A percentile compares a stretch with the other conserved stretches of the same genome.
phyloP scores from a whole-genome alignment of 37 sponge, comb jelly and placozoan genomes.

The Cladorhizidae sp. region DNA sequence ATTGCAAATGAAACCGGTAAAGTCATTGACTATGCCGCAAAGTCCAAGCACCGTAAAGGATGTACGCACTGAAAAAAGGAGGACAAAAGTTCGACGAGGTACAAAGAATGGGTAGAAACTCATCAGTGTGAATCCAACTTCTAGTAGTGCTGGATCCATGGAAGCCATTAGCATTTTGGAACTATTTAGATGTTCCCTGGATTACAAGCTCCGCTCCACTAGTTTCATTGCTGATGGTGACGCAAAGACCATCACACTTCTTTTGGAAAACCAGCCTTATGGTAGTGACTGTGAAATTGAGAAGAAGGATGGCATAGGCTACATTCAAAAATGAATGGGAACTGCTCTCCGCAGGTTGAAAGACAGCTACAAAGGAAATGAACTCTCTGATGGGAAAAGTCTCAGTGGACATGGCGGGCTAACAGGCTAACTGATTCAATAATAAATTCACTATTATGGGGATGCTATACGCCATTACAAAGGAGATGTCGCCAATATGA shows the following conservation, averaged over 20 bases:
- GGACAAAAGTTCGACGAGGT: background rate
- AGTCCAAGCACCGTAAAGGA: conserved; percentile 13
- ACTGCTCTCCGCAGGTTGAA: conserved; percentile 20
- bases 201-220: background rate
- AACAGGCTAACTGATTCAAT: conserved; percentile 4
- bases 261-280: conserved; percentile 32
- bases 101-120: conserved; percentile 13
- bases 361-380: background rate
- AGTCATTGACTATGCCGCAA: conserved; percentile 22
- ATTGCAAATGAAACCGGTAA: conserved; percentile 12
- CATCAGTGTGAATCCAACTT: background rate
- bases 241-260: background rate
- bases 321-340: conserved; percentile 46
- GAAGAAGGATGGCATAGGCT: conserved; percentile 34
- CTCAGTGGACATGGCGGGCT: conserved; percentile 37
- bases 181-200: conserved; percentile 1
- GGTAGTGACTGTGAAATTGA: conserved; percentile 7
- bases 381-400: conserved; percentile 32
- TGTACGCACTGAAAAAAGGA: conserved; percentile 13
- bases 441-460: conserved; percentile 40
- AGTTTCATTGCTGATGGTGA: conserved; percentile 25
- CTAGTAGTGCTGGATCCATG: conserved; percentile 31
- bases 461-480: conserved; percentile 18
- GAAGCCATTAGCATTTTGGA: conserved; percentile 1
- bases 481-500: conserved; percentile 29